phyloP scores from a whole-genome alignment of 2,113 vertebrate genomes.

The Eubucco bourcierii region DNA sequence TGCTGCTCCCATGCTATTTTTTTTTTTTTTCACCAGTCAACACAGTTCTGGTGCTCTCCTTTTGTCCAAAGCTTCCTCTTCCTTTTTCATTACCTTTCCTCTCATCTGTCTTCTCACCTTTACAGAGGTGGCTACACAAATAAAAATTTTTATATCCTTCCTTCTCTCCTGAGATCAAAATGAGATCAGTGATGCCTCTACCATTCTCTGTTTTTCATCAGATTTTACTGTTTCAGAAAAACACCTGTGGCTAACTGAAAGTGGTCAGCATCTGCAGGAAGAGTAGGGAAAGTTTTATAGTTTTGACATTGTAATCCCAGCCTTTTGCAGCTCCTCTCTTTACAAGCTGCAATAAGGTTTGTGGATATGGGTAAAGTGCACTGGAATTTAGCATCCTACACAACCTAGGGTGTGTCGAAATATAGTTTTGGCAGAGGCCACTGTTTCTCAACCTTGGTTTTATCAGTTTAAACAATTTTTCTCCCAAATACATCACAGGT shows the following conservation, averaged over 20 bases:
- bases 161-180: constrained; percentile 6
- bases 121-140: neutral
- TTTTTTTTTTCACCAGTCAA: neutral
- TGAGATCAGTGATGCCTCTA: neutral
- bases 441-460: neutral
- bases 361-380: neutral
- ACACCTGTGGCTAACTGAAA: neutral
- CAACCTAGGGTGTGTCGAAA: neutral
- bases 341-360: neutral
- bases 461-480: neutral
- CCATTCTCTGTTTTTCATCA: neutral
- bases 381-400: neutral
- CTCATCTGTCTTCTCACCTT: constrained; percentile 34
- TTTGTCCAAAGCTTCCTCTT: neutral
- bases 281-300: neutral
- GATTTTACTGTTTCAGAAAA: constrained; percentile 27
- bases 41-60: neutral
- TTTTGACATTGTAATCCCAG: neutral
- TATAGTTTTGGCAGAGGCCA: neutral
- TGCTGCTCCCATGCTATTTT: neutral
- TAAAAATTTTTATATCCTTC: constrained; percentile 26
- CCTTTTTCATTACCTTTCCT: constrained; percentile 1
- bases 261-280: neutral
- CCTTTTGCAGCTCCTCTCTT: neutral
- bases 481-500: neutral